These are phyloP conservation scores for Poecilus cupreus DNA, from an alignment of 2,888 invertebrate species.

Conservation along the genomic window DNA sequence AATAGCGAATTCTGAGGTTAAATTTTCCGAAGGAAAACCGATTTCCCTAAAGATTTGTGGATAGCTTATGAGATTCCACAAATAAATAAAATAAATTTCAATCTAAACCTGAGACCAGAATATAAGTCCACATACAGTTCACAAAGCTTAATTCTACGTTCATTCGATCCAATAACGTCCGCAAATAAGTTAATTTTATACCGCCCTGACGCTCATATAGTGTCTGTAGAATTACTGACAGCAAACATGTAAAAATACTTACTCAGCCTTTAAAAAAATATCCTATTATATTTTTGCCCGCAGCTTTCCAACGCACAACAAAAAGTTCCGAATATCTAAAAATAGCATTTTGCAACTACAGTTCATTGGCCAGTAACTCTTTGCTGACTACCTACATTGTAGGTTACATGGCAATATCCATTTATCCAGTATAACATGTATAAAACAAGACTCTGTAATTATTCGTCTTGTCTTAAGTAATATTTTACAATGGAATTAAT, in stretches of 20 bases:
- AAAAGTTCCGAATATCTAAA: too few relatives aligned
- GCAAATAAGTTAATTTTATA: constrained; percentile 19
- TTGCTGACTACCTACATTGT: too few relatives aligned
- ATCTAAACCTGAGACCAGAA: background rate
- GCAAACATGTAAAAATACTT: background rate
- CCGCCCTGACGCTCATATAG: too few relatives aligned
- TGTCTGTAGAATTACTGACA: background rate
- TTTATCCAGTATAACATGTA: too few relatives aligned
- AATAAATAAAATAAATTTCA: constrained; percentile 30
- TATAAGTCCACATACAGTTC: background rate
- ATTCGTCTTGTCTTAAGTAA: too few relatives aligned
- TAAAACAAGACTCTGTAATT: too few relatives aligned
- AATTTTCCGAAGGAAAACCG: background rate
- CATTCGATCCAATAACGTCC: constrained; percentile 1
- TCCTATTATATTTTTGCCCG: background rate
- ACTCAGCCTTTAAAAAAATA: background rate
- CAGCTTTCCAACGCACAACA: too few relatives aligned
- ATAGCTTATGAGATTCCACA: constrained; percentile 6
- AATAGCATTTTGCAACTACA: too few relatives aligned
- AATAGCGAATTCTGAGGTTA: background rate
- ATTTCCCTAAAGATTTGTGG: background rate
- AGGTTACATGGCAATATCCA: too few relatives aligned
- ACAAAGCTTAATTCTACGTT: background rate
- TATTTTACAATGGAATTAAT: too few relatives aligned
- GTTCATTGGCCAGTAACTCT: too few relatives aligned